Evolutionary conservation across 2,888 invertebrate species (phyloP).

Genomic region (Epistrophella euchroma): DNA sequence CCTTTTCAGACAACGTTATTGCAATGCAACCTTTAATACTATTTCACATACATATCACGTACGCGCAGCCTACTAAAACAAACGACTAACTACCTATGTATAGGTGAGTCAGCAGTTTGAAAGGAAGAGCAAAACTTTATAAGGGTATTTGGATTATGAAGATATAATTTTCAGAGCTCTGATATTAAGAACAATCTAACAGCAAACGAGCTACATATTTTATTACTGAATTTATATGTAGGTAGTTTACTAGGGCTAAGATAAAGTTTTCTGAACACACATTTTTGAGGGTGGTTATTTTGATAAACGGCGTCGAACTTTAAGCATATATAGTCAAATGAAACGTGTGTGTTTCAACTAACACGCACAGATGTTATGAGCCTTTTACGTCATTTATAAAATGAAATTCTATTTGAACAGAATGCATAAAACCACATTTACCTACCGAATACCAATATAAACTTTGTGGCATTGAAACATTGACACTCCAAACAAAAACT

Average conservation of each 20-base stretch:
- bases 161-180: not conserved
- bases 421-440: not conserved
- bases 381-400: not conserved
- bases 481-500: slow-evolving; percentile 5
- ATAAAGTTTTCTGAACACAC: slow-evolving; percentile 10
- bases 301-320: not conserved
- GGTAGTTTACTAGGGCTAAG: not conserved
- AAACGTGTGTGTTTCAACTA: not conserved
- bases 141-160: not conserved
- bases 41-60: not conserved
- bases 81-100: not conserved
- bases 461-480: not conserved
- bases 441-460: not conserved
- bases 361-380: not conserved
- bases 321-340: not conserved
- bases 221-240: not conserved
- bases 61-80: not conserved
- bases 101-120: not conserved
- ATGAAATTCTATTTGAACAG: not conserved
- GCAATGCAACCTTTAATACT: slow-evolving; percentile 4
- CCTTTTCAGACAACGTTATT: slow-evolving; percentile 2
- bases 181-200: not conserved
- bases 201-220: not conserved
- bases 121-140: not conserved
- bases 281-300: not conserved